These are phyloP conservation scores for Acomys russatus DNA, from an alignment of 2,797 vertebrate genomes.

Conservation along the genomic window DNA sequence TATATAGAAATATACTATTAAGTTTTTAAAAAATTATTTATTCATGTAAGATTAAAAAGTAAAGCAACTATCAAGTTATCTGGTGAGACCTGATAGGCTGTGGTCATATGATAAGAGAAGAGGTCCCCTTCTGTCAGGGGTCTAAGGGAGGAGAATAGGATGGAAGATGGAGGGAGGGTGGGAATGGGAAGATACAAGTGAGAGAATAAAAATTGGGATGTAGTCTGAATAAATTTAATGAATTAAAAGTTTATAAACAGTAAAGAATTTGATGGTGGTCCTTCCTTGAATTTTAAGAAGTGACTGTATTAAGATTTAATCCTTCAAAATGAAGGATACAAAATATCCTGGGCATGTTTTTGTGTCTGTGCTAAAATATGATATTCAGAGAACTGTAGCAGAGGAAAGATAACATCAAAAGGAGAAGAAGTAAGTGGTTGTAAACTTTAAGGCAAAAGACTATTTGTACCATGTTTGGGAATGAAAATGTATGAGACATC, in stretches of 20 bases:
- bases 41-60: too few species aligned
- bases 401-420: not conserved
- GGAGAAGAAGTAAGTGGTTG: not conserved
- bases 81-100: too few species aligned
- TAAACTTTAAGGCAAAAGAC: not conserved
- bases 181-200: too few species aligned
- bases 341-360: not conserved
- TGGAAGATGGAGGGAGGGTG: too few species aligned
- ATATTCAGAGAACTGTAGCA: not conserved
- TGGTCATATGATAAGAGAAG: too few species aligned
- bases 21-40: not conserved
- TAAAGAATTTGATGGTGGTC: not conserved
- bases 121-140: too few species aligned
- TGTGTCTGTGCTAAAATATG: not conserved
- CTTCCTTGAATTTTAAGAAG: conserved; percentile 10
- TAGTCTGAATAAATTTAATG: too few species aligned
- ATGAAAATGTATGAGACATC: not conserved
- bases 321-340: not conserved
- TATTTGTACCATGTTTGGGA: not conserved
- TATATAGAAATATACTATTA: not conserved
- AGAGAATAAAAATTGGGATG: too few species aligned
- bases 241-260: not conserved
- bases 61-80: too few species aligned
- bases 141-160: too few species aligned
- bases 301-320: conserved; percentile 14